These are phyloP conservation scores for Ceramica pisi DNA, from an alignment of 2,888 invertebrate species.

Conservation along the genomic window DNA sequence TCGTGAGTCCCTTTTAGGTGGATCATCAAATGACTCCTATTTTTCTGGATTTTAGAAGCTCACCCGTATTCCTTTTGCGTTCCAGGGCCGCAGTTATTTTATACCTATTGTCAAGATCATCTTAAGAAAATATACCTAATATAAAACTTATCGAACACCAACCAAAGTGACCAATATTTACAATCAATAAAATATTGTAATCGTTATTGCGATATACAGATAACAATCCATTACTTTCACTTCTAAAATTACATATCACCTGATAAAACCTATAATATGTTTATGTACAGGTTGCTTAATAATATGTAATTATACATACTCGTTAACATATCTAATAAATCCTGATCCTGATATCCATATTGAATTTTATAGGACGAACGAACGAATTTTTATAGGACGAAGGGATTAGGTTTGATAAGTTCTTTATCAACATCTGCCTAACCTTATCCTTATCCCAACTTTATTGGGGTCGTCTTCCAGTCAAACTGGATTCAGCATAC, in stretches of 20 bases:
- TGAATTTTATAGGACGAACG: background rate
- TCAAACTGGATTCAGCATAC: too few species aligned
- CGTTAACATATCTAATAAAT: background rate
- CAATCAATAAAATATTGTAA: background rate
- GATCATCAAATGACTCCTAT: background rate
- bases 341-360: background rate
- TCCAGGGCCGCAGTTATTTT: background rate
- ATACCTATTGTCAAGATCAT: background rate
- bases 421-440: too few species aligned
- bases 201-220: background rate
- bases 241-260: background rate
- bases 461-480: too few species aligned
- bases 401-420: background rate
- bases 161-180: background rate
- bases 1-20: background rate
- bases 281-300: background rate
- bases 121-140: background rate
- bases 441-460: too few species aligned
- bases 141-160: background rate
- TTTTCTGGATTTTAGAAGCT: background rate
- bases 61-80: background rate
- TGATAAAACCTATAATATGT: background rate
- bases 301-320: background rate
- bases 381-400: background rate
- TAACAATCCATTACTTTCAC: constrained; percentile 7